A percentile compares a stretch with the other conserved stretches of the same genome.
phyloP scores from a whole-genome alignment of 2,797 vertebrate genomes.

The Etheostoma perlongum region DNA sequence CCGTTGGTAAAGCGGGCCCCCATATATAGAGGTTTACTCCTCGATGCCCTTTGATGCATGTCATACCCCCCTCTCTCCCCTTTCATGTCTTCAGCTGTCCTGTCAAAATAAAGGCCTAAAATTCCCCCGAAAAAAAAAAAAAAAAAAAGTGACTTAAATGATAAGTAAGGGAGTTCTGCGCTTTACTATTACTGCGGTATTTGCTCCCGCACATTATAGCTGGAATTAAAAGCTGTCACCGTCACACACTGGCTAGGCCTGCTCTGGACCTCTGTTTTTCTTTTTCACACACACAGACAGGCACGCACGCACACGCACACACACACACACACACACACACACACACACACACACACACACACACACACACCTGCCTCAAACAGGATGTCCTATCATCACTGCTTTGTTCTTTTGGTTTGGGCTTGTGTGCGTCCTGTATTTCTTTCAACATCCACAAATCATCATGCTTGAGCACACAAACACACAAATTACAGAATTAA shows the following conservation, averaged over 20 bases:
- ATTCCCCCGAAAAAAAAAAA: no score
- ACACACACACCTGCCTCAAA: slow-evolving; percentile 25
- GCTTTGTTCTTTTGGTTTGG: slow-evolving; percentile 20
- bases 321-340: slow-evolving; percentile 12
- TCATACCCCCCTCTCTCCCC: no score
- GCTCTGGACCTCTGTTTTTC: slow-evolving; percentile 35
- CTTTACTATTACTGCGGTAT: slow-evolving; percentile 57
- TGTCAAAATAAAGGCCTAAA: no score
- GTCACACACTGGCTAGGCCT: slow-evolving; percentile 74
- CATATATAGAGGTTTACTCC: no score
- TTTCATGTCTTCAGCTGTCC: no score
- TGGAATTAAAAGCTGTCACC: slow-evolving; percentile 82
- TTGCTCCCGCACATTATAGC: slow-evolving; percentile 70
- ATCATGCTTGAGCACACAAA: not conserved
- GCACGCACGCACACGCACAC: slow-evolving; percentile 6
- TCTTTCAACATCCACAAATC: slow-evolving; percentile 35
- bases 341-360: slow-evolving; percentile 14
- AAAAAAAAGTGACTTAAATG: no score
- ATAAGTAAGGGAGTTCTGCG: slow-evolving; percentile 22
- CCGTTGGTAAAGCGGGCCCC: no score
- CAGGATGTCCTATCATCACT: slow-evolving; percentile 26
- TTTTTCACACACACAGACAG: slow-evolving; percentile 11
- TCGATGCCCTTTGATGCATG: no score
- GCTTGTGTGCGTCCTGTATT: slow-evolving; percentile 26
- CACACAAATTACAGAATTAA: not conserved